phyloP scores from a whole-genome alignment of 2,888 invertebrate species.

The Noctua comes region DNA sequence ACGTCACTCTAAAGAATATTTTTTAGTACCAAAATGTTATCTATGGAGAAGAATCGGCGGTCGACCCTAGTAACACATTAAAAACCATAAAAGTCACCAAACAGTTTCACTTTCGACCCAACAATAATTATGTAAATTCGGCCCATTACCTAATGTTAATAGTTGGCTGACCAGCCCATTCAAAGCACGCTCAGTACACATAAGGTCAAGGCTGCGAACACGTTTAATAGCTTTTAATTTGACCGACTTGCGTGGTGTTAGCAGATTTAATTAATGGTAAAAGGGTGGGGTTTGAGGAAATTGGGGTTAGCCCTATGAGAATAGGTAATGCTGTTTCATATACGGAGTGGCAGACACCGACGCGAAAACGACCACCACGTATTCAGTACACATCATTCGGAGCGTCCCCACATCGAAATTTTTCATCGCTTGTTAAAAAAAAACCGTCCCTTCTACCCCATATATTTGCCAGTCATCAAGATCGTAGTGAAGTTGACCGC shows the following conservation, averaged over 20 bases:
- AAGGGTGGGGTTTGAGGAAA: background rate
- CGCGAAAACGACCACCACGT: too few relatives aligned
- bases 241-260: conserved; percentile 2
- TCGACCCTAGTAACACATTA: background rate
- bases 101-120: conserved; percentile 39
- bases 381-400: too few relatives aligned
- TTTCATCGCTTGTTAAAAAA: too few relatives aligned
- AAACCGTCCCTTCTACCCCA: too few relatives aligned
- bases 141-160: conserved; percentile 44
- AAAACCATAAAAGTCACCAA: conserved; percentile 8
- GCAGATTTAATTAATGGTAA: background rate
- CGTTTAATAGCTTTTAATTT: conserved; percentile 44
- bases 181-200: conserved; percentile 24
- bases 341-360: too few relatives aligned
- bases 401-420: too few relatives aligned
- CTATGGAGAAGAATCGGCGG: too few relatives aligned
- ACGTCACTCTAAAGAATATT: too few relatives aligned
- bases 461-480: too few relatives aligned
- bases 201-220: conserved; percentile 45
- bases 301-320: background rate
- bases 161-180: conserved; percentile 22
- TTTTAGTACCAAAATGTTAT: too few relatives aligned
- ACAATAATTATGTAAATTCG: conserved; percentile 46
- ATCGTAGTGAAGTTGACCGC: too few relatives aligned
- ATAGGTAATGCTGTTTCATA: too few relatives aligned